Percentiles rank a stretch among this genome's conserved stretches.
phyloP scores from a whole-genome alignment of 2,888 invertebrate species.

The Phymatocera aterrima region DNA sequence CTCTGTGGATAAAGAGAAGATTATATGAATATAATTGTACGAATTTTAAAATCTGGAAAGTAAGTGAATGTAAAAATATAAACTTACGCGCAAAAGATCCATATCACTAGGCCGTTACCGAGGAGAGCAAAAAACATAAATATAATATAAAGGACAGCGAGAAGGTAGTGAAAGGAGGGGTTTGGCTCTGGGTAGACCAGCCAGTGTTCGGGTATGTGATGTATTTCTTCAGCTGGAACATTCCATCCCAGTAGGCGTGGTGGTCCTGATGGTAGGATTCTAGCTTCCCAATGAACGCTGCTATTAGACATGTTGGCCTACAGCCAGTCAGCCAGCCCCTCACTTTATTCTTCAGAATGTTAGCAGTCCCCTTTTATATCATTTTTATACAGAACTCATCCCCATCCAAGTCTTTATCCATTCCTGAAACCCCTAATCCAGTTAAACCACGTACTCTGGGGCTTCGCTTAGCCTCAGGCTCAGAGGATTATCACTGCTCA shows the following conservation, averaged over 20 bases:
- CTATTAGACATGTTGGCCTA: conserved; percentile 67
- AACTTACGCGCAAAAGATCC: conserved; percentile 88
- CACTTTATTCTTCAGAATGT: conserved; percentile 59
- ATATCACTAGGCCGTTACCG: conserved; percentile 91
- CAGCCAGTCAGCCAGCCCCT: conserved; percentile 68
- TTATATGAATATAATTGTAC: neutral
- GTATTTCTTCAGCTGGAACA: conserved; percentile 85
- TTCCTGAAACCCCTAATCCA: conserved; percentile 58
- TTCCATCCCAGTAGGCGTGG: conserved; percentile 84
- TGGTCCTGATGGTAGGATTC: conserved; percentile 68
- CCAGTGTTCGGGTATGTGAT: conserved; percentile 86
- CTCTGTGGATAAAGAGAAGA: conserved; percentile 73
- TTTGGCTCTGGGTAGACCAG: conserved; percentile 87
- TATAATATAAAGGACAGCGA: conserved; percentile 86
- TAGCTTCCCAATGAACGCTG: conserved; percentile 64
- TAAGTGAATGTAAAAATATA: neutral
- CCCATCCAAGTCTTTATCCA: conserved; percentile 49
- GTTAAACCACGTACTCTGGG: conserved; percentile 54
- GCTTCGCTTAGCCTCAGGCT: conserved; percentile 68
- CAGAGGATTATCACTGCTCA: conserved; percentile 66
- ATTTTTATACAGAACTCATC: conserved; percentile 43
- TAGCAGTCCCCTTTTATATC: conserved; percentile 57
- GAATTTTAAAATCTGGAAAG: too few species aligned
- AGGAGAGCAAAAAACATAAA: conserved; percentile 84
- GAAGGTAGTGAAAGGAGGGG: conserved; percentile 86